Percentiles rank a stretch among this genome's conserved stretches.
Evolutionary conservation across 1,140 invertebrate genomes (phyloP).

Genomic region (Polypedilum vanderplanki): DNA sequence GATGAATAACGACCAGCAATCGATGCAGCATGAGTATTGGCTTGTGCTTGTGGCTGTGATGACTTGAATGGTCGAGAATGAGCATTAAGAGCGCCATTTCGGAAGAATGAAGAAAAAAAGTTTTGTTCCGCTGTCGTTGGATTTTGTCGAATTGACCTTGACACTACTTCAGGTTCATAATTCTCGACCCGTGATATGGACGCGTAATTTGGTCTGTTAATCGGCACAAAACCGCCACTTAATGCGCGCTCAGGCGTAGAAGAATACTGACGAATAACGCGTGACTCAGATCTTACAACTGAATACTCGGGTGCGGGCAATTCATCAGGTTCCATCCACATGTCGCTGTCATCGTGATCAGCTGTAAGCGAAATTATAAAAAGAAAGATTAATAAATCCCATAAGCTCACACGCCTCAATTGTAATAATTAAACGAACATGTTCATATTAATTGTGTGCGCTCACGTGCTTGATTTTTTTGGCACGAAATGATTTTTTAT

Average conservation of each 20-base stretch:
- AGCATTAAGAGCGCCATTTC: background rate
- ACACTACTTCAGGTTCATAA: background rate
- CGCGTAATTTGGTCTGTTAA: background rate
- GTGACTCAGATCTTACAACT: background rate
- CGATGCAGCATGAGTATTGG: background rate
- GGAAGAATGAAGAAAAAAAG: conserved; percentile 13
- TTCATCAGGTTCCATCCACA: conserved; percentile 24
- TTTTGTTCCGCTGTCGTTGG: conserved; percentile 3
- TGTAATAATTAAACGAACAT: no score
- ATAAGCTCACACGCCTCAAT: background rate
- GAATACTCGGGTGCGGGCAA: background rate
- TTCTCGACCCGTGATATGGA: background rate
- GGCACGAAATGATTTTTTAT: background rate
- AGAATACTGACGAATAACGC: background rate
- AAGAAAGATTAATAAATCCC: background rate
- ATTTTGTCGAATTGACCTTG: background rate
- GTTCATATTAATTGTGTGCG: background rate
- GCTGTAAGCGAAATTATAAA: background rate
- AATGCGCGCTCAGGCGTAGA: background rate
- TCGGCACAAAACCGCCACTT: background rate
- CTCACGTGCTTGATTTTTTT: background rate
- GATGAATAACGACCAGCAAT: background rate
- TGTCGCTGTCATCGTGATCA: background rate
- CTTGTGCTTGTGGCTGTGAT: background rate
- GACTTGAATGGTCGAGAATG: background rate